phyloP scores from a whole-genome alignment of 2,113 vertebrate species.

The Zosterops japonicus region DNA sequence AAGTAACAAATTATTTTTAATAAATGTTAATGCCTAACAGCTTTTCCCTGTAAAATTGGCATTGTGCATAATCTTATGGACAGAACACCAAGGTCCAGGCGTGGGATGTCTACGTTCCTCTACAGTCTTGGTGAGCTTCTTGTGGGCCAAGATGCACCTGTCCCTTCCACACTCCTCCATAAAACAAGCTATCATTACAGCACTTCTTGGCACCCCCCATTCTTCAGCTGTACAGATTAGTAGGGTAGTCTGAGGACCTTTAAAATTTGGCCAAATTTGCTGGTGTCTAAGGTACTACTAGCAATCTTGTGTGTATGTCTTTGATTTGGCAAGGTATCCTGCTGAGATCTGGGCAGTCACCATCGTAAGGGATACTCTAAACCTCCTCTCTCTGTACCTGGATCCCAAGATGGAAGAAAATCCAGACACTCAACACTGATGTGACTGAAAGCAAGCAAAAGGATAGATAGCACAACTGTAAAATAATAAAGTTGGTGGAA shows the following conservation, averaged over 20 bases:
- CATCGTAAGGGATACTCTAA: background rate
- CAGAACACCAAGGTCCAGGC: fast-evolving
- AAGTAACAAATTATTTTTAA: background rate
- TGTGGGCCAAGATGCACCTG: background rate
- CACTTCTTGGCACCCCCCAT: background rate
- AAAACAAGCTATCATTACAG: background rate
- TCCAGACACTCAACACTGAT: background rate
- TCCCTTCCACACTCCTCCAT: background rate
- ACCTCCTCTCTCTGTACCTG: background rate
- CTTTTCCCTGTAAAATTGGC: background rate
- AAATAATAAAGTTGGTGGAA: background rate
- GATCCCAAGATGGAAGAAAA: background rate
- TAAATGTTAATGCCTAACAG: background rate
- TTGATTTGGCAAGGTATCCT: background rate
- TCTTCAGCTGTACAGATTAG: background rate
- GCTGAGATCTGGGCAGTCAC: background rate
- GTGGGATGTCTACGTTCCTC: fast-evolving
- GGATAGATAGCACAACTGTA: background rate
- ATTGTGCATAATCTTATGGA: background rate
- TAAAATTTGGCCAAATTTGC: background rate
- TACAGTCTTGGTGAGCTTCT: background rate
- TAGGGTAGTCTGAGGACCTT: background rate
- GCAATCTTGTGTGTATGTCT: background rate
- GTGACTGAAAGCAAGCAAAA: background rate
- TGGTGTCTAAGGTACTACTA: background rate